A percentile compares a stretch with the other conserved stretches of the same genome.
These are phyloP conservation scores for Agriopis marginaria DNA, from an alignment of 2,888 invertebrate genomes.

Conservation along the genomic window DNA sequence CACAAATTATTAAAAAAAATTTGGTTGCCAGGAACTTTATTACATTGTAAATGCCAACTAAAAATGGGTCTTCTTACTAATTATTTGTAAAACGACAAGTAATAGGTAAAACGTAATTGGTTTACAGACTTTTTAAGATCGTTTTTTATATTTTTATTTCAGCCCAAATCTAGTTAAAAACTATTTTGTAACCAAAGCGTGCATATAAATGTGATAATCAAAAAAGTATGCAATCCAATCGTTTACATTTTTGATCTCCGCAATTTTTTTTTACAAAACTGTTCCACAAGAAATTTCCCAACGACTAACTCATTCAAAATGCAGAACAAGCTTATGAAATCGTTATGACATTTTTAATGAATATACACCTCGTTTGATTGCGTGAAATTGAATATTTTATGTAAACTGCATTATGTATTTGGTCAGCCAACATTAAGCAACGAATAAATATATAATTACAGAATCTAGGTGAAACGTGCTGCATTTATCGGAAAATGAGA, in stretches of 20 bases:
- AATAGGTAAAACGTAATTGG: no score
- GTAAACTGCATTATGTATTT: slow-evolving; percentile 36
- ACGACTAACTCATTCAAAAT: slow-evolving; percentile 43
- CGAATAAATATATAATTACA: slow-evolving; percentile 37
- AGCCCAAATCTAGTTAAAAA: no score
- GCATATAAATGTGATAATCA: no score
- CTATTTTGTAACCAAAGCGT: no score
- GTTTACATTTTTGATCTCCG: neutral
- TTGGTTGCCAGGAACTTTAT: no score
- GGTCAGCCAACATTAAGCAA: slow-evolving; percentile 37
- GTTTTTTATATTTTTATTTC: neutral
- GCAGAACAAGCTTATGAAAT: slow-evolving; percentile 32
- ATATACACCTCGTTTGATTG: slow-evolving; percentile 38
- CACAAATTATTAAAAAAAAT: no score
- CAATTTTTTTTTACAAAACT: neutral
- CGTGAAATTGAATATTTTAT: slow-evolving; percentile 39
- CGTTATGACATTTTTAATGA: slow-evolving; percentile 33
- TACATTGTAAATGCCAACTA: no score
- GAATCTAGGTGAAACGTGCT: slow-evolving; percentile 38
- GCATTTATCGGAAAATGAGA: slow-evolving; percentile 30
- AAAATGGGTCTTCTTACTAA: no score
- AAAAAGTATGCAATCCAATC: neutral
- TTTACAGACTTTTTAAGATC: neutral
- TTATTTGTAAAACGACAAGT: no score
- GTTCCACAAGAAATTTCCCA: slow-evolving; percentile 30